Conservation (phyloP, 2,797 vertebrate genomes). For the Syngnathus rostellatus region DNA sequence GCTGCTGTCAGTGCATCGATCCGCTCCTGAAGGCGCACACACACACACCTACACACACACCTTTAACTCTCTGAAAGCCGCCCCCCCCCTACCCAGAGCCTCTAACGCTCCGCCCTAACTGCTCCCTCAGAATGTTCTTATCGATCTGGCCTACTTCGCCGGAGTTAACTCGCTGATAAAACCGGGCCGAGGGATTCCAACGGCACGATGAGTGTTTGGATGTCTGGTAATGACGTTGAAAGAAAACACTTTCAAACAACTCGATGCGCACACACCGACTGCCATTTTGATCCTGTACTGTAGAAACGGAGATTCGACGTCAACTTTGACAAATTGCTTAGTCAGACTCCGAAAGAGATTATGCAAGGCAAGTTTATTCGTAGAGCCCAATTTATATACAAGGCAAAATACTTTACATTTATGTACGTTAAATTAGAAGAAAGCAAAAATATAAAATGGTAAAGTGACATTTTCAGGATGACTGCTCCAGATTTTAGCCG, state of each 20-base stretch:
- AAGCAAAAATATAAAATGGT: too few species aligned
- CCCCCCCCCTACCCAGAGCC: constrained; percentile 31
- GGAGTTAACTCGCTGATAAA: constrained; percentile 88
- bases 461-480: too few species aligned
- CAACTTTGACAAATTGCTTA: too few species aligned
- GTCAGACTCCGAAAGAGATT: too few species aligned
- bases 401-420: too few species aligned
- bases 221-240: constrained; percentile 39
- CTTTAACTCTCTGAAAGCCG: constrained; percentile 77
- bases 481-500: too few species aligned
- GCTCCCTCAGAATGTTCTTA: constrained; percentile 83
- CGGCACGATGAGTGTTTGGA: constrained; percentile 66
- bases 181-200: constrained; percentile 73
- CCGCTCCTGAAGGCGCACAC: constrained; percentile 84
- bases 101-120: constrained; percentile 57
- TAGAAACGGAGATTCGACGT: too few species aligned
- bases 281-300: too few species aligned
- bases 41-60: constrained; percentile 20
- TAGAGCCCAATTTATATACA: too few species aligned
- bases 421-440: too few species aligned
- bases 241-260: constrained; percentile 3
- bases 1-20: constrained; percentile 91
- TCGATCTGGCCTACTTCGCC: constrained; percentile 86
- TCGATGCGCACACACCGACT: too few species aligned
- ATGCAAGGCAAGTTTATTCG: too few species aligned